phyloP scores from a whole-genome alignment of 2,888 invertebrate genomes.

The Rhodophaea formosa region DNA sequence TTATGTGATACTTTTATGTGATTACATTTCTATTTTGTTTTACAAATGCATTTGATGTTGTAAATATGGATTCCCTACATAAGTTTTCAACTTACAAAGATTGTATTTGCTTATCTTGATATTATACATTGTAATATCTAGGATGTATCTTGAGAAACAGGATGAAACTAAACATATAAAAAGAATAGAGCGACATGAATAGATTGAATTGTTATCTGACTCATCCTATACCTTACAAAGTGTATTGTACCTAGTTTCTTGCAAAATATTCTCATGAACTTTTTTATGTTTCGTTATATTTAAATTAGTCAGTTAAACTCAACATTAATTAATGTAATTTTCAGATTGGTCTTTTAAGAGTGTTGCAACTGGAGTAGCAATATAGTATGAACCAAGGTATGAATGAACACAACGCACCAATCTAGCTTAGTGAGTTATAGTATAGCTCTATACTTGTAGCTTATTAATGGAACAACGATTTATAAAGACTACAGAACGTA shows the following conservation, averaged over 20 bases:
- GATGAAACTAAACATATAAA: too few relatives aligned
- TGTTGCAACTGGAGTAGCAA: slow-evolving; percentile 72
- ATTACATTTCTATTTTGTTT: slow-evolving; percentile 17
- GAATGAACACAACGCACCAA: slow-evolving; percentile 46
- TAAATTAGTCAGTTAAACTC: neutral
- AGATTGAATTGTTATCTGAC: too few relatives aligned
- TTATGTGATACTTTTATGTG: slow-evolving; percentile 7
- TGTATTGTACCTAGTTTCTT: neutral
- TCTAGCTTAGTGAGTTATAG: slow-evolving; percentile 42
- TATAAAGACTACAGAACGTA: slow-evolving; percentile 60
- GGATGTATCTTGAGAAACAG: too few relatives aligned
- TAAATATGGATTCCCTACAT: slow-evolving; percentile 20
- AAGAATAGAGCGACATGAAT: too few relatives aligned
- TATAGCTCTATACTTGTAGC: slow-evolving; percentile 41
- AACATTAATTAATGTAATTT: slow-evolving; percentile 50
- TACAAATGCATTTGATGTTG: slow-evolving; percentile 22
- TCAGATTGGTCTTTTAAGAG: slow-evolving; percentile 81
- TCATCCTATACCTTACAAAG: too few relatives aligned
- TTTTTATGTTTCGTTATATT: neutral
- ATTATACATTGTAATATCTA: too few relatives aligned
- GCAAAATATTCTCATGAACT: neutral
- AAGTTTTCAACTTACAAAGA: slow-evolving; percentile 6
- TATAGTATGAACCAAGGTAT: slow-evolving; percentile 53
- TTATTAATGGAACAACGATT: slow-evolving; percentile 74
- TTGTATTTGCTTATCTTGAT: slow-evolving; percentile 11